Evolutionary conservation across 2,888 invertebrate species (phyloP).

Genomic region (Oligia strigilis): DNA sequence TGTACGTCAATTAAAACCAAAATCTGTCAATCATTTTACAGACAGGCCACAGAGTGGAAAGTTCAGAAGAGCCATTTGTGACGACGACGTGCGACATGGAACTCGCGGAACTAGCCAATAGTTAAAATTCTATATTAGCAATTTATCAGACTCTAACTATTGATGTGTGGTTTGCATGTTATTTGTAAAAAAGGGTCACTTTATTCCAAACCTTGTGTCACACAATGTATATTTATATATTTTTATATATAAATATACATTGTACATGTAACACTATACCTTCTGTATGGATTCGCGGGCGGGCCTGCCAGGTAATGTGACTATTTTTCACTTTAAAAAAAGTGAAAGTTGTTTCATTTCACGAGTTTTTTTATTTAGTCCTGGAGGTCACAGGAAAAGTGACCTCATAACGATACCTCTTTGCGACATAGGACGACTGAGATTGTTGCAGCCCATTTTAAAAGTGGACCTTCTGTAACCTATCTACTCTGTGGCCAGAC

Average conservation of each 20-base stretch:
- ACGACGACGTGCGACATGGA: accelerated
- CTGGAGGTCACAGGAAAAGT: neutral
- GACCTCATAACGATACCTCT: neutral
- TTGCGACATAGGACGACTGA: neutral
- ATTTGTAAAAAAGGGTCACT: neutral
- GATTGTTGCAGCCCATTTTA: neutral
- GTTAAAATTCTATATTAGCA: neutral
- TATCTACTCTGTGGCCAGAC: conserved; percentile 58
- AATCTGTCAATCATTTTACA: conserved; percentile 83
- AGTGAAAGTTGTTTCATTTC: neutral
- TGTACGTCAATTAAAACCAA: conserved; percentile 84
- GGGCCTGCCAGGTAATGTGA: neutral
- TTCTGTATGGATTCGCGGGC: neutral
- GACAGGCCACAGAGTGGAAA: conserved; percentile 13
- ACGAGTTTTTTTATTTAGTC: neutral
- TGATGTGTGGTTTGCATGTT: neutral
- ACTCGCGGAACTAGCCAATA: too few relatives aligned
- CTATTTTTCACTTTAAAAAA: too few relatives aligned
- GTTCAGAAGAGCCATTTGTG: conserved; percentile 12
- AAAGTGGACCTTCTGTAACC: conserved; percentile 11
- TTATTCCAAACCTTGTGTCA: neutral
- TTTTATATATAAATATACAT: too few relatives aligned
- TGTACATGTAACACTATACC: neutral
- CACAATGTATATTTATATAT: too few relatives aligned
- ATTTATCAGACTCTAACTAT: neutral